Conservation (phyloP, 2,113 vertebrate species). For the Microcebus ravelobensis region DNA sequence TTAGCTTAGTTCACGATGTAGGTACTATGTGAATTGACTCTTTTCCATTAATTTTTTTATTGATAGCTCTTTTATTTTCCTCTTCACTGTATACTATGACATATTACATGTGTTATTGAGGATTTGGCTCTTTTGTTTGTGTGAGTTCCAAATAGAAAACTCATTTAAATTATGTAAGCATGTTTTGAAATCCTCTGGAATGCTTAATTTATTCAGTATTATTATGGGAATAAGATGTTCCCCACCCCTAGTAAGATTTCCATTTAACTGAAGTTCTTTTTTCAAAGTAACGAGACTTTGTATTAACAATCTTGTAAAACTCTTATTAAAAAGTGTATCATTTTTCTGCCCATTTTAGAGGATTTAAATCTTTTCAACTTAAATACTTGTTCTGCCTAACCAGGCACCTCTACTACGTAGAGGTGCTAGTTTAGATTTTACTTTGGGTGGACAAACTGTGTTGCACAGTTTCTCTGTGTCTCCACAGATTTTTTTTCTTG, state of each 20-base stretch:
- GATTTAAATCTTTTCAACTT: not conserved
- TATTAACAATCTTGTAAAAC: not conserved
- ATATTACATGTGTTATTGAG: not conserved
- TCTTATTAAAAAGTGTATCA: not conserved
- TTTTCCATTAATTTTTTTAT: not conserved
- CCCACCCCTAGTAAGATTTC: not conserved
- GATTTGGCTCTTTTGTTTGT: not conserved
- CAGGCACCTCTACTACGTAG: not conserved
- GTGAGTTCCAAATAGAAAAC: slow-evolving; percentile 1
- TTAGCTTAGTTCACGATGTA: slow-evolving; percentile 40
- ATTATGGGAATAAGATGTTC: not conserved
- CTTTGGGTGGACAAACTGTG: not conserved
- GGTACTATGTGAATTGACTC: not conserved
- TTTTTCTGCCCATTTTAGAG: not conserved
- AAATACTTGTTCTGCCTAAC: slow-evolving; percentile 30
- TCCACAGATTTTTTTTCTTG: not conserved
- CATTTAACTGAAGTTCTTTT: slow-evolving; percentile 22
- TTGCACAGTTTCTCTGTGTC: not conserved
- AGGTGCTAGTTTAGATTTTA: slow-evolving; percentile 16
- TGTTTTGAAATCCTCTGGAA: slow-evolving; percentile 9
- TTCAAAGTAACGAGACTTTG: not conserved
- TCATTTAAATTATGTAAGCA: slow-evolving; percentile 14
- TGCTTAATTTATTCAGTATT: slow-evolving; percentile 32
- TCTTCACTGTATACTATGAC: not conserved
- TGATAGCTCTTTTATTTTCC: not conserved